Base-by-base conservation (phyloP, 1,140 invertebrate genomes). In the Lordiphosa stackelbergi region DNA sequence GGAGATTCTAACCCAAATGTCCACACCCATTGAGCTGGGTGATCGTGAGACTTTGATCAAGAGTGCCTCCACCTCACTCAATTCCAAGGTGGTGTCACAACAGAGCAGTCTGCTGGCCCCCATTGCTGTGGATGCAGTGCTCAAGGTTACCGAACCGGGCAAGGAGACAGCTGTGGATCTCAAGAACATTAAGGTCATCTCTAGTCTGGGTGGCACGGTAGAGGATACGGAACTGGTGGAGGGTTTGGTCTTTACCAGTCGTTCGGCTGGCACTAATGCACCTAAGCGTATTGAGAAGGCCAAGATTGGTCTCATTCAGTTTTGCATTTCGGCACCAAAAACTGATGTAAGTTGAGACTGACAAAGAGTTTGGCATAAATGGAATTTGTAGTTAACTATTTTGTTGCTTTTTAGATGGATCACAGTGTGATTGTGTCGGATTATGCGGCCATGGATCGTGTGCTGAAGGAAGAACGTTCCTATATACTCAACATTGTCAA, bases 401-500 rank as follows among this genome's bases (percentile, higher is more conserved):
- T 4, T 34, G 4, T 9, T 9, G 13, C 24, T 40, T 22, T 45
- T 28, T 73, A 97, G 95, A 99, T 99, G 97, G 98, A 99, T 86
- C 97, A 99, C 89, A 96, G 94, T 88, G 96, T 99, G 0, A 93
- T 99, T 70, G 96, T 99, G 7, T 97, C 97, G 0, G 98, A 99
- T 88, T 99, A 99, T 87, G 92, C 97, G 37, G 97, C 98, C 57
- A 99, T 99, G 98, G 98, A 99, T 89, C 92, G 98, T 57, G 96
- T 99, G 0, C 87, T 99, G n/a, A 95, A 98, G 87, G 98, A 99
- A 89, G 98, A 99, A 89, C 92, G 98, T 48, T 93, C 96, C 45
- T 99, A 99, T 86, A 98, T 99, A 75, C 90, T 99, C 13, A 99
- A 99, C 75, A 98, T 99, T 85, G 96, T 99, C 0, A 99, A 99